Evolutionary conservation across 2,113 vertebrate species (phyloP), one percentile per base, ranked within the genome.

Genomic region (Struthidea cinerea): DNA sequence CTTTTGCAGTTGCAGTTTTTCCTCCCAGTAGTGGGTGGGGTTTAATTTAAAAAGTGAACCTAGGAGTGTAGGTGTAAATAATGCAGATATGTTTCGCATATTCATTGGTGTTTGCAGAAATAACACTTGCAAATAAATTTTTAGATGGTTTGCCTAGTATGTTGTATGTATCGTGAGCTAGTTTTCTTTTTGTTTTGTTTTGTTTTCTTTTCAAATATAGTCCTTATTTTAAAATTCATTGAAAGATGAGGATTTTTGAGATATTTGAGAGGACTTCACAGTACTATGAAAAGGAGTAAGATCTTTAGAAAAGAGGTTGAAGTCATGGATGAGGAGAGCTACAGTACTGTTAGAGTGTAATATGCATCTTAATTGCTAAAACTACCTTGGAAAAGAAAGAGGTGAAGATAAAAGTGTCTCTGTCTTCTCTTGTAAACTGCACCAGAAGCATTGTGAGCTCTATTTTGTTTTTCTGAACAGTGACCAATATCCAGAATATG

Each of bases 1-100:
- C 46, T 81, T 37, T 11, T 74, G 17, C 32, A 44, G 15, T 30
- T 80, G 63, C 18, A 59, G 10, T 18, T 94, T 91, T 84, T 55
- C 21, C 14, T 63, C 21, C 7, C 4, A 46, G 5, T 47, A 41
- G 60, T 27, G 5, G 4, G 3, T 44, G 11, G 6, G 1, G 3
- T 24, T 79, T 75, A 67, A 87, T 76, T 68, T 30, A 52, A 78
- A 75, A 78, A 30, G 22, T 21, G 39, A 74, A 53, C 53, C 13
- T 19, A 69, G 18, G 22, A 65, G 15, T 33, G 3, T 74, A 74
- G 26, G 10, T 82, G 18, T 46, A 56, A 91, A 80, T 84, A 41
- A 35, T 61, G 13, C 9, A 61, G 27, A 3, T 33, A 42, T 33
- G 3, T 46, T 91, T 81, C 90, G 14, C 32, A 77, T 52, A 26